These are phyloP conservation scores for Parotocinclus haroldoi DNA, from an alignment of 2,797 vertebrate genomes.

Conservation along the genomic window DNA sequence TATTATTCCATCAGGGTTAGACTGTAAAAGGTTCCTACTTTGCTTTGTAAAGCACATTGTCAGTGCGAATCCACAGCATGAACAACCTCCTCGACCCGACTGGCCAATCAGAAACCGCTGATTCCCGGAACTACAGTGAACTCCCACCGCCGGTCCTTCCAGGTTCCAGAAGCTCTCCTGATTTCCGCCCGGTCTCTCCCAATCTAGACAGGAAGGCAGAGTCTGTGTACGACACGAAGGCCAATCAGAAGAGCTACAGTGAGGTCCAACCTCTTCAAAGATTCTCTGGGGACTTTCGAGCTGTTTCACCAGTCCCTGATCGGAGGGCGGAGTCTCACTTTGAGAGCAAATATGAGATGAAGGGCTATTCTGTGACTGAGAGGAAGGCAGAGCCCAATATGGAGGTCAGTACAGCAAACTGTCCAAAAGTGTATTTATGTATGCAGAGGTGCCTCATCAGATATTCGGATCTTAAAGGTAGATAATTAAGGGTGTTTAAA, in stretches of 20 bases:
- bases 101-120: conserved; percentile 55
- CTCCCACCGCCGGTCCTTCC: conserved; percentile 56
- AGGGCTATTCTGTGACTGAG: conserved; percentile 2
- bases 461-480: too few relatives aligned
- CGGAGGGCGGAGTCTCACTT: conserved; percentile 49
- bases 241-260: conserved; percentile 48
- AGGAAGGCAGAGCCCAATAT: neutral
- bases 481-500: too few relatives aligned
- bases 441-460: too few relatives aligned
- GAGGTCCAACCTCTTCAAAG: conserved; percentile 57
- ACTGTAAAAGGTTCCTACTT: conserved; percentile 1
- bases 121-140: conserved; percentile 50
- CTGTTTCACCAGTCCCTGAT: conserved; percentile 56
- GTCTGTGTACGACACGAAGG: conserved; percentile 15
- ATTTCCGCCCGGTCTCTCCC: conserved; percentile 57
- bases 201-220: conserved; percentile 54
- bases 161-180: conserved; percentile 59
- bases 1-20: neutral
- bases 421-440: neutral
- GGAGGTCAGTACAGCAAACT: neutral
- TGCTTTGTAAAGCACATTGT: conserved; percentile 44
- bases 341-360: conserved; percentile 17
- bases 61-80: conserved; percentile 79
- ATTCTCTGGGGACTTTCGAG: conserved; percentile 51
- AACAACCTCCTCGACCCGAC: conserved; percentile 78